These are phyloP conservation scores for Ceyx margarethae DNA, from an alignment of 2,113 vertebrate genomes.

Conservation along the genomic window DNA sequence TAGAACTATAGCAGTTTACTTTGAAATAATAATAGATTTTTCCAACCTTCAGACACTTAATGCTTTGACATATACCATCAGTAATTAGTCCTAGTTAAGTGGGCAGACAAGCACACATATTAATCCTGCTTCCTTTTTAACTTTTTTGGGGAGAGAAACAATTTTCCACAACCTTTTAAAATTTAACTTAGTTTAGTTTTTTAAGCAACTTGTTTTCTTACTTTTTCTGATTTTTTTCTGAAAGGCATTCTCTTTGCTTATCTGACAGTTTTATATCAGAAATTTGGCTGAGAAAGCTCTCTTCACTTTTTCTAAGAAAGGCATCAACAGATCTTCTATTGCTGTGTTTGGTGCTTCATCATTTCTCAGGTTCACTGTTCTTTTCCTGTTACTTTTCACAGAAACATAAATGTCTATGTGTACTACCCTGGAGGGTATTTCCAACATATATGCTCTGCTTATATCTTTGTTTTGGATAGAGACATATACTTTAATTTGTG, in stretches of 20 bases:
- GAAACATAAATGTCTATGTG: neutral
- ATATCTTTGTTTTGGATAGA: neutral
- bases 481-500: neutral
- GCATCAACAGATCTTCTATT: neutral
- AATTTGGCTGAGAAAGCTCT: neutral
- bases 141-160: neutral
- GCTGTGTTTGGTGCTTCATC: neutral
- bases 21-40: neutral
- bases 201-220: neutral
- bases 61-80: neutral
- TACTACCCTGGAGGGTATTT: neutral
- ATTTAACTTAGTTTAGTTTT: neutral
- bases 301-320: neutral
- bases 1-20: neutral
- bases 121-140: neutral
- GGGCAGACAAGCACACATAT: neutral
- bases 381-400: neutral
- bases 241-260: neutral
- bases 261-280: neutral
- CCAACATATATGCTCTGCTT: neutral
- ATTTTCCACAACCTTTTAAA: conserved; percentile 13
- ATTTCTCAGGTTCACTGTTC: neutral
- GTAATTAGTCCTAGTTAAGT: neutral
- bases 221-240: neutral
- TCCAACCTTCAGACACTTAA: neutral